Evolutionary conservation across 2,888 invertebrate genomes (phyloP).

Genomic region (Leptarthrus brevirostris): DNA sequence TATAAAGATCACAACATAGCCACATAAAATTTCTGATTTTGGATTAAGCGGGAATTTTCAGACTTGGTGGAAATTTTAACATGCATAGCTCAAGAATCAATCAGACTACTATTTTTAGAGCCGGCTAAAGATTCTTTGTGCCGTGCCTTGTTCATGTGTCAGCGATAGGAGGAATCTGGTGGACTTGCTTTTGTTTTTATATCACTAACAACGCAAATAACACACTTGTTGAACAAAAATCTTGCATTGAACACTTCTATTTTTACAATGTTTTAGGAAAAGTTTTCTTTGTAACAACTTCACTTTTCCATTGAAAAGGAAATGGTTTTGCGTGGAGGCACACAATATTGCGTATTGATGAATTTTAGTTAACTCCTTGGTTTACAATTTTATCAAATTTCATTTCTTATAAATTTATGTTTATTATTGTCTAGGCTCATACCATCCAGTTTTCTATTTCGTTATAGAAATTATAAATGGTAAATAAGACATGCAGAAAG

Average conservation of each 20-base stretch:
- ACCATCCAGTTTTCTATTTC: too few species aligned
- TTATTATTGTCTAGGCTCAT: too few species aligned
- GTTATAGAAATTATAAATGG: too few species aligned
- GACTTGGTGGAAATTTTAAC: constrained; percentile 6
- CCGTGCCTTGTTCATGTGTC: background rate
- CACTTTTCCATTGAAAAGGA: too few species aligned
- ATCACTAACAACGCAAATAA: background rate
- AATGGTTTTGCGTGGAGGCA: too few species aligned
- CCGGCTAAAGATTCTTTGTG: constrained; percentile 1
- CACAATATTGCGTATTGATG: too few species aligned
- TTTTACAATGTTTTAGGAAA: constrained; percentile 20
- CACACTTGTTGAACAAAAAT: constrained; percentile 31
- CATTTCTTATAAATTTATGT: too few species aligned
- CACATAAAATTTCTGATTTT: constrained; percentile 13
- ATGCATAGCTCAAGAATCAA: constrained; percentile 23
- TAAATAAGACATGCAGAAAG: too few species aligned
- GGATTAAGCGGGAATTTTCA: constrained; percentile 10
- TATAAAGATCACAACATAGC: background rate
- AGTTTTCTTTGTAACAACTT: constrained; percentile 25
- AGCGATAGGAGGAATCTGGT: constrained; percentile 11
- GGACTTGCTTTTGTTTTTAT: constrained; percentile 22
- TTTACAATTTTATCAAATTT: too few species aligned
- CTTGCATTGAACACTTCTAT: constrained; percentile 27
- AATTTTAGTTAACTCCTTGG: too few species aligned
- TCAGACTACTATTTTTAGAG: constrained; percentile 35